Base-by-base conservation (phyloP, 2,113 vertebrate genomes). In the Alligator mississippiensis region DNA sequence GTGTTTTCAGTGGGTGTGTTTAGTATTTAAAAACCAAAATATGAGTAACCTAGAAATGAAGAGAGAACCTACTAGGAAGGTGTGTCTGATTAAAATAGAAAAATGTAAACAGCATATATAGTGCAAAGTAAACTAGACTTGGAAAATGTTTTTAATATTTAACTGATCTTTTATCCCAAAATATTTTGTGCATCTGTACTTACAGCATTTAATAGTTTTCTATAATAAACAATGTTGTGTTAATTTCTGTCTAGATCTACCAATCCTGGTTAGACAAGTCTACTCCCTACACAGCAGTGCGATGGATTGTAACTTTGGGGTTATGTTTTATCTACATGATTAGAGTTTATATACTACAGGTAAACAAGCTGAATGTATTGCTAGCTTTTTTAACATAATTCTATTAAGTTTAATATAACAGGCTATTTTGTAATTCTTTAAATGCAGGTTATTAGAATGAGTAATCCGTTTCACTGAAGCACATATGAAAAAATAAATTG, bases 261-360 rank as follows among this genome's bases (percentile, higher is more conserved):
- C 99, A 99, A 96, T 99, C 99, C 96, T 99, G 99, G 99, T 98
- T 99, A 97, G 99, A 99, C 98, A 99, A 99, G 98, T 99, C 99
- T 80, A 99, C 99, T 6, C 99, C 99, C 0, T 99, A 99, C 90
- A 98, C 99, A 30, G 96, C 98, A 7, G 97, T 98, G 92, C 98
- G 99, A 97, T 99, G 99, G 99, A 98, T 98, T 17, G 96, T 93
- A 88, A 99, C 99, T 62, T 94, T 99, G 97, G 97, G 99, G 92
- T 97, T 99, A 94, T 99, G 99, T 93, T 98, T 98, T 81, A 93
- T 99, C 97, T 99, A 99, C 98, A 99, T 99, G 99, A 98, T 99
- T 97, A 98, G 99, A 97, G 99, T 99, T 95, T 99, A 99, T 98
- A 98, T 99, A 98, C 98, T 99, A 97, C 99, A 99, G 99, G 99